Base-by-base conservation (phyloP, 2,888 invertebrate species). In the Nephrotoma flavescens region DNA sequence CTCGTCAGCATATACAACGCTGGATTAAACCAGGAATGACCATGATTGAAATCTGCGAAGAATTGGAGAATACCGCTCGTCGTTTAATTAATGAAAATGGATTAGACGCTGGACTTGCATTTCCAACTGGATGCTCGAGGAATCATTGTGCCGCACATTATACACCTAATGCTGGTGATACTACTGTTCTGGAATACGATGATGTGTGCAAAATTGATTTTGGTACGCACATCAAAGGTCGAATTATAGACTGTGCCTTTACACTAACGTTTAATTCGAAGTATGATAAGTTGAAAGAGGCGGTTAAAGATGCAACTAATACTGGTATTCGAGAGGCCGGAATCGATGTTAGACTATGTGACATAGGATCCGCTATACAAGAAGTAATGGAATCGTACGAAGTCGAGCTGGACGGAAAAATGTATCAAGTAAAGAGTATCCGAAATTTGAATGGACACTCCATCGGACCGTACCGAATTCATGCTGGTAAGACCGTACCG, bases 301-400 rank as follows among this genome's bases (percentile, higher is more conserved):
- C 99, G 6, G 99, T 99, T 0, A 95, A 97, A 89, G 99, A 98
- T 91, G 99, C 99, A 4, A 99, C 99, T 0, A 99, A 99, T 90
- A 99, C 99, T 2, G 99, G 99, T 42, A 99, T 99, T 89, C 96
- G 94, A 92, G 96, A 95, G 88, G 96, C 97, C 0, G 99, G 99
- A 15, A 98, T 99, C 88, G 99, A 99, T 91, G 99, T 98, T 0
- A 95, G 98, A 90, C 94, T 99, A 87, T 99, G 99, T 91, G 99
- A 99, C 90, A 96, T 99, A 88, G 99, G 97, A 11, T 96, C 97
- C 88, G 97, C 97, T 1, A 98, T 99, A 89, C 99, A 99, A 91
- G 99, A 99, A 93, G 98, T 99, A 0, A 99, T 99, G 99, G 99
- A 99, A 90, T 99, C 98, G 0, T 98, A 99, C 91, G 99, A 99